Conservation (phyloP, 2,113 vertebrate genomes). For the Cinclus cinclus region DNA sequence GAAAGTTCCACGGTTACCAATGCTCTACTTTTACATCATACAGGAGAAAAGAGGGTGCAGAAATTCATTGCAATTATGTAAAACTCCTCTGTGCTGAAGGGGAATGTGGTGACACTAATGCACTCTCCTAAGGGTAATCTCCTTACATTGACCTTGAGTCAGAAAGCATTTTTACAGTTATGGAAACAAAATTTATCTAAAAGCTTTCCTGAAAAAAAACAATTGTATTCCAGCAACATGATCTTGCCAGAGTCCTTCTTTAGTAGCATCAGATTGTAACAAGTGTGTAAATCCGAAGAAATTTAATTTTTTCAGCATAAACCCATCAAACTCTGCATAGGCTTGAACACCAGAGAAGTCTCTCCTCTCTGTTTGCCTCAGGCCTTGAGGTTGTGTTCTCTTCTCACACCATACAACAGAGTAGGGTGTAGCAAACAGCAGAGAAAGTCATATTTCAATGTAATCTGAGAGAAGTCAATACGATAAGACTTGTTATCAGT, state of each 20-base stretch:
- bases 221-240: not conserved
- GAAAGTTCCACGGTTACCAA: not conserved
- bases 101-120: not conserved
- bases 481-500: slow-evolving; percentile 1
- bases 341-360: not conserved
- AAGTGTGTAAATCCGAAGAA: not conserved
- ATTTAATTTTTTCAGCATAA: not conserved
- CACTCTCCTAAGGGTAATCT: not conserved
- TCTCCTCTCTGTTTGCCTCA: not conserved
- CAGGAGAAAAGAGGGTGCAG: not conserved
- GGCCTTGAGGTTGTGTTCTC: not conserved
- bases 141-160: not conserved
- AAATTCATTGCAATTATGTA: not conserved
- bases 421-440: not conserved
- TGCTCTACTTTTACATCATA: not conserved
- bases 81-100: not conserved
- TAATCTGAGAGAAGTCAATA: not conserved
- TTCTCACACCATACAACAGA: not conserved
- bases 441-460: slow-evolving; percentile 16
- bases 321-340: not conserved
- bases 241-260: not conserved
- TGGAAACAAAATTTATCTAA: not conserved
- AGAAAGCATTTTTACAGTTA: not conserved
- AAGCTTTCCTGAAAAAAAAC: not conserved
- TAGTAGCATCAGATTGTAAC: not conserved